Evolutionary conservation across 2,113 vertebrate species (phyloP).

Genomic region (Centropristis striata): DNA sequence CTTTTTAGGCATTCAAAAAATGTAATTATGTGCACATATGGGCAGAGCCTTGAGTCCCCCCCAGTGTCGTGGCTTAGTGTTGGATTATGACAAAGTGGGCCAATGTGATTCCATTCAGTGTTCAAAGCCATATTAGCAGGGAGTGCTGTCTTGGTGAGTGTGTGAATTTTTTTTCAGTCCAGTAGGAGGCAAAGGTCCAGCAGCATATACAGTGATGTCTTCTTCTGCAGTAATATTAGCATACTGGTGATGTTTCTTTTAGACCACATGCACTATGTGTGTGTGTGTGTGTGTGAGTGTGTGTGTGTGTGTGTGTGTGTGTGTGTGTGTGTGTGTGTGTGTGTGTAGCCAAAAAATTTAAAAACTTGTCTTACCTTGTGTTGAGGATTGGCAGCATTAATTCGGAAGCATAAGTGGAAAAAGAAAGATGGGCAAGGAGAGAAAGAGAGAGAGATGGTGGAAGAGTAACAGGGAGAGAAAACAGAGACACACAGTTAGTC

Average conservation of each 20-base stretch:
- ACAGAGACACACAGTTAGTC: conserved; percentile 68
- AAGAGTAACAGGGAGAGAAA: conserved; percentile 14
- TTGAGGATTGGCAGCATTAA: conserved; percentile 29
- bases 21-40: conserved; percentile 68
- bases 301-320: not conserved
- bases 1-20: conserved; percentile 67
- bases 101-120: conserved; percentile 59
- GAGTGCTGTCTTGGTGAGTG: conserved; percentile 25
- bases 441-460: conserved; percentile 31
- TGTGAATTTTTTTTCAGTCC: conserved; percentile 14
- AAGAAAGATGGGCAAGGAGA: conserved; percentile 10
- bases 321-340: not conserved
- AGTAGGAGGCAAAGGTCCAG: conserved; percentile 16
- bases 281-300: not conserved
- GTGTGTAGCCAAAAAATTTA: conserved; percentile 4
- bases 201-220: conserved; percentile 17
- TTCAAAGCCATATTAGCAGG: conserved; percentile 55
- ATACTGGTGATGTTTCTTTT: not conserved
- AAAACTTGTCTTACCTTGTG: conserved; percentile 70
- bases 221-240: not conserved
- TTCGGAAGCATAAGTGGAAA: conserved; percentile 14
- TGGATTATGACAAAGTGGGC: conserved; percentile 75
- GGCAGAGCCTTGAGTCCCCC: conserved; percentile 39
- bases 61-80: conserved; percentile 48
- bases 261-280: not conserved